A percentile compares a stretch with the other conserved stretches of the same genome.
phyloP scores from a whole-genome alignment of 2,113 vertebrate genomes.

The Melanotaenia duboulayi region DNA sequence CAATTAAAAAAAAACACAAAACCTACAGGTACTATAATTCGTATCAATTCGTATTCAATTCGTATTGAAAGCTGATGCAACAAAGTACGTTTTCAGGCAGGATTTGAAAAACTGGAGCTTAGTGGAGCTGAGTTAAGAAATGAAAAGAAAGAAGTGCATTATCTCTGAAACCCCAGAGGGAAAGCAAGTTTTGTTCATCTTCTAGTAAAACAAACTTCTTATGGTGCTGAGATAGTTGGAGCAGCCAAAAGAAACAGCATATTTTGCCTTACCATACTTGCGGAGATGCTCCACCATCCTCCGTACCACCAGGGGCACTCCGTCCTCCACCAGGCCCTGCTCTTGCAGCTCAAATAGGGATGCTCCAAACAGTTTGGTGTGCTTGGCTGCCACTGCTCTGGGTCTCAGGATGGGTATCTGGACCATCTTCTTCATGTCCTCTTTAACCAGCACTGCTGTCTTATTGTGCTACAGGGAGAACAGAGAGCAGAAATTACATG shows the following conservation, averaged over 20 bases:
- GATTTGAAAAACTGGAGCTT: too few relatives aligned
- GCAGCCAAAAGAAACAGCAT: not conserved
- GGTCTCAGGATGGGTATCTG: constrained; percentile 81
- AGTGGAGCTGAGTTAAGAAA: too few relatives aligned
- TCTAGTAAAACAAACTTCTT: not conserved
- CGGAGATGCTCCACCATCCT: constrained; percentile 87
- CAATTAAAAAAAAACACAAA: too few relatives aligned
- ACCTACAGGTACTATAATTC: too few relatives aligned
- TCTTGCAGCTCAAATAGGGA: constrained; percentile 84
- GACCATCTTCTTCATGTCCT: constrained; percentile 92
- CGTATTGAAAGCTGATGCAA: too few relatives aligned
- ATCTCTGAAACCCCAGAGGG: not conserved
- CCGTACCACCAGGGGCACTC: constrained; percentile 85
- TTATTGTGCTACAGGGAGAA: constrained; percentile 89
- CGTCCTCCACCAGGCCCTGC: constrained; percentile 83
- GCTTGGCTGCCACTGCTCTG: constrained; percentile 24
- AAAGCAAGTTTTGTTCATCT: not conserved
- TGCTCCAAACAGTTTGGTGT: constrained; percentile 83
- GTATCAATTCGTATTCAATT: too few relatives aligned
- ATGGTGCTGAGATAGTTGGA: not conserved
- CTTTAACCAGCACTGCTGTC: constrained; percentile 86
- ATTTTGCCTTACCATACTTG: constrained; percentile 83
- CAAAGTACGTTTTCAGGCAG: too few relatives aligned
- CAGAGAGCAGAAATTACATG: constrained; percentile 74
- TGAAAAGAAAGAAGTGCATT: not conserved